phyloP scores from a whole-genome alignment of 2,888 invertebrate species.

The Xestia c-nigrum region DNA sequence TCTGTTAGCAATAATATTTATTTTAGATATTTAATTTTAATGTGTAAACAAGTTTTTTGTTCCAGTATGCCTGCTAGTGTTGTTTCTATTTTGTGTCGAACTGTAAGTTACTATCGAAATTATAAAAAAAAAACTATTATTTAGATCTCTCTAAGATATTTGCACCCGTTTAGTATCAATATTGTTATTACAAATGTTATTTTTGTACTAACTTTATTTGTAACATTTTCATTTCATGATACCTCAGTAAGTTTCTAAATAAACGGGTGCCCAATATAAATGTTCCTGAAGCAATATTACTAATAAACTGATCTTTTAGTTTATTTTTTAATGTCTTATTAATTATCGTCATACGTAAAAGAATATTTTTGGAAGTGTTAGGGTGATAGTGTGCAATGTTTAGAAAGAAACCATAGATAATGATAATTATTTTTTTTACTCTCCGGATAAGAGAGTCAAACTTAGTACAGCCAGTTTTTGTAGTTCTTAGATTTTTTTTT shows the following conservation, averaged over 20 bases:
- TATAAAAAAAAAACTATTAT: constrained; percentile 50
- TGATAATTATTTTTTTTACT: too few species aligned
- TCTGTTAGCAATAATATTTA: constrained; percentile 58
- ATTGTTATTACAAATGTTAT: constrained; percentile 32
- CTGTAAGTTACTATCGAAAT: constrained; percentile 53
- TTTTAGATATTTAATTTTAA: constrained; percentile 48
- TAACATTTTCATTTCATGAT: constrained; percentile 23
- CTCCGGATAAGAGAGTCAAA: too few species aligned
- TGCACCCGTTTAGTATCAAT: constrained; percentile 57
- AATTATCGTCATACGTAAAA: constrained; percentile 59
- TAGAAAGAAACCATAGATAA: neutral
- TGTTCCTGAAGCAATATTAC: constrained; percentile 67
- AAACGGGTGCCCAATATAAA: constrained; percentile 54
- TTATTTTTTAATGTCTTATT: constrained; percentile 48
- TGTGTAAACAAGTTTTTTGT: constrained; percentile 21
- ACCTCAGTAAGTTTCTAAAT: constrained; percentile 23
- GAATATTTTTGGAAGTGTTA: constrained; percentile 16
- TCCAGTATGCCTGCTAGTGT: constrained; percentile 16
- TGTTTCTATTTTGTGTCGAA: constrained; percentile 63
- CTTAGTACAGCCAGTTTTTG: too few species aligned
- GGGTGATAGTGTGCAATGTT: constrained; percentile 52
- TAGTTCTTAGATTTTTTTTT: too few species aligned
- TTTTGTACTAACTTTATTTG: constrained; percentile 41
- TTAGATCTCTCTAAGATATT: constrained; percentile 66
- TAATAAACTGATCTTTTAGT: constrained; percentile 54